Conservation (phyloP, 2,113 vertebrate genomes). For the Rhinolophus ferrumequinum region DNA sequence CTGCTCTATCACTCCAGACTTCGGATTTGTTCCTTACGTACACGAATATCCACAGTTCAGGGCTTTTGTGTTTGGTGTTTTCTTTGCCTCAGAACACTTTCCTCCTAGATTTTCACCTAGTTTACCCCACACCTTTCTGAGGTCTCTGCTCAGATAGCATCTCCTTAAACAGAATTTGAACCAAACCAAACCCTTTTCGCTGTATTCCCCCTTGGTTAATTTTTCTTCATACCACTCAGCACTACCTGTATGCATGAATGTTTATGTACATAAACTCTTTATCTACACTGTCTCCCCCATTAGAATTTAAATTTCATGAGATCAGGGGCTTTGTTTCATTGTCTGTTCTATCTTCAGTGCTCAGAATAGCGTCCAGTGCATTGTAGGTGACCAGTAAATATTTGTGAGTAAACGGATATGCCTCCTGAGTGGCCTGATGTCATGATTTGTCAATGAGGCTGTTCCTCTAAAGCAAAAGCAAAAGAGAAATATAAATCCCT, state of each 20-base stretch:
- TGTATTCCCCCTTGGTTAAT: background rate
- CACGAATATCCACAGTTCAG: background rate
- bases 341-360: background rate
- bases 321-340: background rate
- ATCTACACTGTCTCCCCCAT: background rate
- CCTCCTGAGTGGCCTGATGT: background rate
- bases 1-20: background rate
- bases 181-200: background rate
- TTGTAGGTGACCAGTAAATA: background rate
- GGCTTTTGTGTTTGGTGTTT: background rate
- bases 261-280: background rate
- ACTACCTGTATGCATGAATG: background rate
- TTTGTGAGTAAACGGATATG: background rate
- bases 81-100: background rate
- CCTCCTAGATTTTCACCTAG: background rate
- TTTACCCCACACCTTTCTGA: background rate
- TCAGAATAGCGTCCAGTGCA: background rate
- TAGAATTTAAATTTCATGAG: background rate
- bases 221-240: background rate
- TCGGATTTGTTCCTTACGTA: background rate
- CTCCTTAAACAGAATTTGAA: background rate
- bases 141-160: background rate
- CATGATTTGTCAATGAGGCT: background rate
- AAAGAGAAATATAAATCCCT: background rate
- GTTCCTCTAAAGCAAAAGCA: background rate